These are phyloP conservation scores for Poecilia picta DNA, from an alignment of 2,797 vertebrate species.

Conservation along the genomic window DNA sequence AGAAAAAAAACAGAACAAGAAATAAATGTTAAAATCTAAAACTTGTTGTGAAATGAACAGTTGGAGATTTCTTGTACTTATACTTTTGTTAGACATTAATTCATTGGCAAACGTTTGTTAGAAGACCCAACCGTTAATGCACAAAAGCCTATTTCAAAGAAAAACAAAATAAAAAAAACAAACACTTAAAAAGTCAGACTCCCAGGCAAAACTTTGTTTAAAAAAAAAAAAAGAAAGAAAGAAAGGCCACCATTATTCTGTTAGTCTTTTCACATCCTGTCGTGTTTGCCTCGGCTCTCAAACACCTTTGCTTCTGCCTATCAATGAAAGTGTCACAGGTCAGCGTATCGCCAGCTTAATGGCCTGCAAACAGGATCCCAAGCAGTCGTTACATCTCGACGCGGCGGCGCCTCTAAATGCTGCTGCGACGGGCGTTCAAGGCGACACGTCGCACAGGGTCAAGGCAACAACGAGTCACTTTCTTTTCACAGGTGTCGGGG, in stretches of 20 bases:
- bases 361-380: constrained; percentile 52
- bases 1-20: neutral
- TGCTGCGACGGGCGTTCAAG: constrained; percentile 56
- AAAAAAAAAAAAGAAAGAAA: constrained; percentile 10
- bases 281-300: constrained; percentile 24
- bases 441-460: constrained; percentile 48
- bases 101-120: too few relatives aligned
- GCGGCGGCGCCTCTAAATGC: constrained; percentile 53
- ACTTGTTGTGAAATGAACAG: neutral
- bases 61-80: neutral
- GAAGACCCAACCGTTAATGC: neutral
- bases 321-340: constrained; percentile 41
- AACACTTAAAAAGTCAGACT: constrained; percentile 10
- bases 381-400: constrained; percentile 20
- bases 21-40: neutral
- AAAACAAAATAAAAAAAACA: neutral
- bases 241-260: constrained; percentile 75
- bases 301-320: constrained; percentile 14
- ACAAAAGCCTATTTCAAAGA: constrained; percentile 6
- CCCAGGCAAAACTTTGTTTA: constrained; percentile 31
- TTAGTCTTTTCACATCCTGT: constrained; percentile 61
- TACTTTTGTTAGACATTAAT: neutral
- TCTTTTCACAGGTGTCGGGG: constrained; percentile 44
- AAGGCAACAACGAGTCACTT: constrained; percentile 33
- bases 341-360: constrained; percentile 64